Conservation (phyloP, 2,797 vertebrate species). For the Paramormyrops hopkinsi region DNA sequence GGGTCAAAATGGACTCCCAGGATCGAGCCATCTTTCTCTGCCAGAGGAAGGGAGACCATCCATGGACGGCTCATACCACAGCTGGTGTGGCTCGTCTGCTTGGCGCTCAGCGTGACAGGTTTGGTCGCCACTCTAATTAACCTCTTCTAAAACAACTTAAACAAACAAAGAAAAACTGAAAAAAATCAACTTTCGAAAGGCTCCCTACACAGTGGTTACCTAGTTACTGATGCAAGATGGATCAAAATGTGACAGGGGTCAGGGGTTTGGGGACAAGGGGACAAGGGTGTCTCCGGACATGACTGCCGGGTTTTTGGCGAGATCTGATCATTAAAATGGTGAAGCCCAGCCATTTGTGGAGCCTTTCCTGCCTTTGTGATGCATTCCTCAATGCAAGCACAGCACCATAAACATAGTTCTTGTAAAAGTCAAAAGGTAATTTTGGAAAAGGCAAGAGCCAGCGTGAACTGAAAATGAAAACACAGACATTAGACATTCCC, state of each 20-base stretch:
- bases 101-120: not conserved
- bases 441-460: not conserved
- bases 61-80: not conserved
- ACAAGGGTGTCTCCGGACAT: not conserved
- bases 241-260: not conserved
- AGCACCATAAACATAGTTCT: not conserved
- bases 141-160: not conserved
- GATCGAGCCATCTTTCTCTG: not conserved
- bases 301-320: not conserved
- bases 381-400: not conserved
- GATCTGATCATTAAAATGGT: not conserved
- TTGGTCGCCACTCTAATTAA: not conserved
- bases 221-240: not conserved
- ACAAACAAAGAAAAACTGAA: not conserved
- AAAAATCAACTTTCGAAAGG: not conserved
- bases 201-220: not conserved
- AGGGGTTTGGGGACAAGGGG: not conserved
- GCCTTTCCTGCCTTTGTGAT: not conserved
- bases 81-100: not conserved
- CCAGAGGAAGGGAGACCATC: not conserved
- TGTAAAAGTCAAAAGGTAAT: not conserved
- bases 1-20: not conserved
- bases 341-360: not conserved
- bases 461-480: not conserved
- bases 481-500: not conserved